Evolutionary conservation across 2,797 vertebrate genomes (phyloP), one percentile per base, ranked within the genome.

Genomic region (Halcyon badia): DNA sequence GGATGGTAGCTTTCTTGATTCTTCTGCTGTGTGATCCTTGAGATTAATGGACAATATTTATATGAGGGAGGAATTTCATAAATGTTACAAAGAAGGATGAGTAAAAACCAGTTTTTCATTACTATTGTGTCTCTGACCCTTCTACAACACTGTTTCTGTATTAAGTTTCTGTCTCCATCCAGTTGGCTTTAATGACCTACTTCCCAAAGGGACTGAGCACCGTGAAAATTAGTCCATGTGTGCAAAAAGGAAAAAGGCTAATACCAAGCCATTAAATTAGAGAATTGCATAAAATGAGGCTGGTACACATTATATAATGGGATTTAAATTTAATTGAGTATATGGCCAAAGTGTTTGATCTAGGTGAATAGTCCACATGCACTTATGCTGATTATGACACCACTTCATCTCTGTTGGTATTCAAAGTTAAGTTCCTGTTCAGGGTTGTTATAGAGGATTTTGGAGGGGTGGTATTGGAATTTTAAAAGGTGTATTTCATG

Each of bases 301-400:
- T 92, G 86, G 88, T 95, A 90, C 86, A 96, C 92, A 95, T 96
- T 95, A 96, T 95, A 95, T 97, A 95, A 97, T 97, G 93, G 94
- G 92, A 97, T 97, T 97, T 98, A 97, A 96, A 97, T 97, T 97
- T 97, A 96, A 97, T 95, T 95, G 96, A 95, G 83, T 95, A 95
- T 95, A 96, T 92, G 86, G 95, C 68, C 89, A 95, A 96, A 96
- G 87, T 92, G 86, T 97, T 95, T 97, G 96, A 97, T 96, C 88
- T 93, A 93, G 91, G 95, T 97, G 92, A 96, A 95, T 85, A 95
- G 83, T 79, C 88, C 62, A 78, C 84, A 87, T 81, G 83, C 89
- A 87, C 91, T 98, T 96, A 78, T 79, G 90, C 95, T 95, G 95
- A 97, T 97, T 96, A 95, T 96, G 89, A 83, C 94, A 90, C 73